Evolutionary conservation across 2,797 vertebrate genomes (phyloP).

Genomic region (Gobio occitaniae): DNA sequence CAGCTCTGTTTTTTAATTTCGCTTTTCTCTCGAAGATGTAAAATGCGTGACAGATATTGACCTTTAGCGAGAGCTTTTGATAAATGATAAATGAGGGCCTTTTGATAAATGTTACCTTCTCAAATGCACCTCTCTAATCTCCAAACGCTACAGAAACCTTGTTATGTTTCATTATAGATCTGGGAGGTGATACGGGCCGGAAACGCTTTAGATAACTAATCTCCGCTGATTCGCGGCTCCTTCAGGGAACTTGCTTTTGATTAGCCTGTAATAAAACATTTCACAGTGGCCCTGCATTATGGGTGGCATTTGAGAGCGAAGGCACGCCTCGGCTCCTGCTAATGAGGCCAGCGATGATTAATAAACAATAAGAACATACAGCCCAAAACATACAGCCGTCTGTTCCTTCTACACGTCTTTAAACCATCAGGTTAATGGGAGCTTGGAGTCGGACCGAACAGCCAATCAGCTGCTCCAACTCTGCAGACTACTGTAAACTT

Average conservation of each 20-base stretch:
- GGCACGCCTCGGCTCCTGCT: slow-evolving; percentile 43
- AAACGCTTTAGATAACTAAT: slow-evolving; percentile 60
- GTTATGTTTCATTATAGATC: slow-evolving; percentile 62
- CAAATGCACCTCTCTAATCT: slow-evolving; percentile 62
- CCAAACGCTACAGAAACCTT: slow-evolving; percentile 60
- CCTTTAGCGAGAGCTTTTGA: slow-evolving; percentile 63
- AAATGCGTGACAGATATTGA: slow-evolving; percentile 63
- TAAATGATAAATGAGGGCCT: slow-evolving; percentile 61
- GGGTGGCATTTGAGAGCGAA: slow-evolving; percentile 57
- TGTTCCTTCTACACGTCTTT: not conserved
- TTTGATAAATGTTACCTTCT: slow-evolving; percentile 67
- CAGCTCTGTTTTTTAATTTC: slow-evolving; percentile 10
- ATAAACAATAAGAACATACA: slow-evolving; percentile 57
- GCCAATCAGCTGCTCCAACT: not conserved
- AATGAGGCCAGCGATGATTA: slow-evolving; percentile 52
- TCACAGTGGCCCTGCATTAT: slow-evolving; percentile 54
- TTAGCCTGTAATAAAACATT: slow-evolving; percentile 64
- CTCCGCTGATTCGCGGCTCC: slow-evolving; percentile 54
- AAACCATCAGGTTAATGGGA: not conserved
- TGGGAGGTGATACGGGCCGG: slow-evolving; percentile 52
- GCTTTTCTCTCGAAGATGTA: slow-evolving; percentile 46
- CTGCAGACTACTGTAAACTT: not conserved
- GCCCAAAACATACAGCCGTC: not conserved
- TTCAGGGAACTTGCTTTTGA: slow-evolving; percentile 56
- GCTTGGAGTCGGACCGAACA: no score